phyloP scores from a whole-genome alignment of 2,797 vertebrate genomes.

The Danionella dracula region DNA sequence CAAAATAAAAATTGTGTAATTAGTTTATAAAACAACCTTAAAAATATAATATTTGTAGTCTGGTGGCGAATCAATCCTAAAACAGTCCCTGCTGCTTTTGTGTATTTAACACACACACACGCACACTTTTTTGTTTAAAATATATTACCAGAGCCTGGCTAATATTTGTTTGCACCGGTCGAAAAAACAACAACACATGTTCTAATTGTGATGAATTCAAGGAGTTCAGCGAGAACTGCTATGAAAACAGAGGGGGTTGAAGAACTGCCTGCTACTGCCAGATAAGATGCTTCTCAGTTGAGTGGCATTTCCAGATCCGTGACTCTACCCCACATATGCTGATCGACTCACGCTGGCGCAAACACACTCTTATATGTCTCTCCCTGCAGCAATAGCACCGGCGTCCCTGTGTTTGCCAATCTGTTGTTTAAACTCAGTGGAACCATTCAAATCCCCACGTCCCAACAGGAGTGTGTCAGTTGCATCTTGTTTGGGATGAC shows the following conservation, averaged over 20 bases:
- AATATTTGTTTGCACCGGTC: too few relatives aligned
- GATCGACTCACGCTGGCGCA: conserved; percentile 40
- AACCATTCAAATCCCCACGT: conserved; percentile 42
- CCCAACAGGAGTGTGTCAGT: conserved; percentile 32
- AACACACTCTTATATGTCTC: conserved; percentile 20
- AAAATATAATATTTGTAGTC: too few relatives aligned
- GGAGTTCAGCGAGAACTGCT: conserved; percentile 3
- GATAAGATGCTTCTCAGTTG: conserved; percentile 61
- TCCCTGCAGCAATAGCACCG: conserved; percentile 33
- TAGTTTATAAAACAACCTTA: too few relatives aligned
- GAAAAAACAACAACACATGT: conserved; percentile 34
- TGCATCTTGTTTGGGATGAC: conserved; percentile 33
- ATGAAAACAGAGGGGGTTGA: conserved; percentile 6
- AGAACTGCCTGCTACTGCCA: conserved; percentile 53
- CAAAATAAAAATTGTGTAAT: too few relatives aligned
- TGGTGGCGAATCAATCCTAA: conserved; percentile 49
- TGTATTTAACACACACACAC: conserved; percentile 36
- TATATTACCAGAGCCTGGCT: conserved; percentile 38
- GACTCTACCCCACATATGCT: conserved; percentile 49
- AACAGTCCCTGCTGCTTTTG: conserved; percentile 26
- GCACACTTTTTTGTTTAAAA: conserved; percentile 47
- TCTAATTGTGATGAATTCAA: conserved; percentile 50
- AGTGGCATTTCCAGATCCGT: conserved; percentile 54
- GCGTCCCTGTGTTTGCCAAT: conserved; percentile 38
- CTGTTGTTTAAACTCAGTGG: conserved; percentile 47